These are phyloP conservation scores for Lepus timidus DNA, from an alignment of 2,113 vertebrate species.

Conservation along the genomic window DNA sequence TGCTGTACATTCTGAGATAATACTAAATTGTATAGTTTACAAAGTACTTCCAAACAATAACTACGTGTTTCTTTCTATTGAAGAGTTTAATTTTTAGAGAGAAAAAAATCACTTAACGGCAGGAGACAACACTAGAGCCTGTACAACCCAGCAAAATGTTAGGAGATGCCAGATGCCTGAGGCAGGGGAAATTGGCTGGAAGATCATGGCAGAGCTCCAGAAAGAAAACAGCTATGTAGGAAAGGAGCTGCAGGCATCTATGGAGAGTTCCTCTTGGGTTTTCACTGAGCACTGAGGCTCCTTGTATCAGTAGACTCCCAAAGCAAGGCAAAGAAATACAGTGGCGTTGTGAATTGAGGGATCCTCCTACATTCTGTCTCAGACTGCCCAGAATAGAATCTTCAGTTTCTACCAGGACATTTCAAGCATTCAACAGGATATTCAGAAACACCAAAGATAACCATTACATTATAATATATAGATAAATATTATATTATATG, in stretches of 20 bases:
- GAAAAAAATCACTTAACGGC: slow-evolving; percentile 55
- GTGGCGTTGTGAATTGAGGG: not conserved
- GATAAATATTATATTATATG: not conserved
- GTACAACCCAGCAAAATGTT: slow-evolving; percentile 8
- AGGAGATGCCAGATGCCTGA: not conserved
- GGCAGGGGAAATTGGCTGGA: not conserved
- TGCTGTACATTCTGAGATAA: slow-evolving; percentile 74
- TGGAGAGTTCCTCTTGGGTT: not conserved
- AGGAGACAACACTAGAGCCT: slow-evolving; percentile 44
- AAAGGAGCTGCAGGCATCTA: not conserved
- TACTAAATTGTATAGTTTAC: slow-evolving; percentile 57
- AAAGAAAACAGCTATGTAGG: not conserved
- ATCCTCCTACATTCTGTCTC: not conserved
- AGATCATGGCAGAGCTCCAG: not conserved
- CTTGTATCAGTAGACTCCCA: not conserved
- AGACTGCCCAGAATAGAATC: not conserved
- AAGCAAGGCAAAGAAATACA: not conserved
- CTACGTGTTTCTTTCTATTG: slow-evolving; percentile 58
- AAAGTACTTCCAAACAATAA: slow-evolving; percentile 54
- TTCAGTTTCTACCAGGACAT: not conserved
- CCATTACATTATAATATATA: no score
- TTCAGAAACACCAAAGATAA: not conserved
- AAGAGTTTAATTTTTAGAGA: slow-evolving; percentile 67
- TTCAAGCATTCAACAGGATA: not conserved
- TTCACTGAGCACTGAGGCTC: not conserved